Evolutionary conservation across 2,888 invertebrate species (phyloP), one percentile per base, ranked within the genome.

Genomic region (Pyrochroa serraticornis): DNA sequence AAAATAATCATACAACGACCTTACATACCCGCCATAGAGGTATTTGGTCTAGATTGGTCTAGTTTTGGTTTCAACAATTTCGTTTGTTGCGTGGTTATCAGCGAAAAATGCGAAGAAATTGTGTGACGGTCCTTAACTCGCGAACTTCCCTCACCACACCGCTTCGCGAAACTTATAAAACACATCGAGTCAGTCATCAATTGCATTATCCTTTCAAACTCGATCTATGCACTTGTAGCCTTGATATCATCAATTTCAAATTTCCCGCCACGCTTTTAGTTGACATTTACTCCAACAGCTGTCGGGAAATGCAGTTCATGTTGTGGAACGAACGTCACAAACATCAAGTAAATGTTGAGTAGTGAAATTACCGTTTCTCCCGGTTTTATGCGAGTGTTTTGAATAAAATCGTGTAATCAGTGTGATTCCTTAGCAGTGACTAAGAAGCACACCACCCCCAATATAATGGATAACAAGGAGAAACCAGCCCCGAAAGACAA

Each of bases 401-500:
- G 30, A 58, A 39, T 34, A 49, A 47, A 58, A 51, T 41, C 14
- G 38, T 52, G 30, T 13, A 10, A 45, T 48, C 39, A 51, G 67
- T 71, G 75, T 75, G 72, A 75, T 75, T 78, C 77, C 77, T 78
- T 77, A 73, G 77, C 77, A 78, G 77, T 78, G 77, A 60, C 77
- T 77, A 77, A 78, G 77, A 77, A 75, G 77, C 76, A 73, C 72
- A 71, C 60, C 52, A 50, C 42, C 60, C 51, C 58, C 63, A 50
- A 60, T 9, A 35, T 31, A 36, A 78, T 78, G 78, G 77, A 77
- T 65, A 72, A 60, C 39, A 77, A 77, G 70, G 52, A 64, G 58
- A 77, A 77, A 68, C 62, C 70, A 58, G 68, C 72, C 30, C 72
- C 84, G 65, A 88, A 85, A 81, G 89, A 87, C 75, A 89, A 89